A percentile compares a stretch with the other conserved stretches of the same genome.
Evolutionary conservation across 92 coral and sea anemone genomes (phyloP).

Genomic region (Isaurus tuberculatus): DNA sequence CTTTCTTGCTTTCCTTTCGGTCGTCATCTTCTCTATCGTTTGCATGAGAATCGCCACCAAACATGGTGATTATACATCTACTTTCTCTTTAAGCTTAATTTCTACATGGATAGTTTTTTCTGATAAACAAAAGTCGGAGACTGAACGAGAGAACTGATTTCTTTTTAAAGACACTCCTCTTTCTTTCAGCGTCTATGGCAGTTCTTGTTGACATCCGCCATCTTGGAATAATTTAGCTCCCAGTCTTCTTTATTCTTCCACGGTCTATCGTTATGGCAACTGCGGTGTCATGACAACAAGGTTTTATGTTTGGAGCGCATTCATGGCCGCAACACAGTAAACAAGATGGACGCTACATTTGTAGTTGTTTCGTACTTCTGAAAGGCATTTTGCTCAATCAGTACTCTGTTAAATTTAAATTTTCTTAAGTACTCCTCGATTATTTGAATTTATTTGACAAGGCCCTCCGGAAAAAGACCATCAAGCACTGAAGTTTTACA

Average conservation of each 20-base stretch:
- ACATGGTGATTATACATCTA: constrained; percentile 35
- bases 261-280: constrained; percentile 58
- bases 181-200: constrained; percentile 3
- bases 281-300: constrained; percentile 15
- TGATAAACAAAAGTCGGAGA: not conserved
- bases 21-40: constrained; percentile 93
- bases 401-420: not conserved
- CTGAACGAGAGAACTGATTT: not conserved
- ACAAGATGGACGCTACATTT: not conserved
- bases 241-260: constrained; percentile 48
- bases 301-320: constrained; percentile 9
- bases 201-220: constrained; percentile 70
- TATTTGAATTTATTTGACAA: not conserved
- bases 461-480: constrained; percentile 6
- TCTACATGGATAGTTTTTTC: constrained; percentile 1
- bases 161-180: constrained; percentile 47
- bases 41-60: constrained; percentile 58
- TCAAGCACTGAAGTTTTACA: not conserved
- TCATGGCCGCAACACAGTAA: not conserved
- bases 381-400: not conserved
- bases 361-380: not conserved
- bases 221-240: constrained; percentile 50
- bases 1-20: constrained; percentile 86
- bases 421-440: not conserved
- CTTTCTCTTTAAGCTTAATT: not conserved